Conservation (phyloP, 2,888 invertebrate genomes). For the Encarsia formosa region DNA sequence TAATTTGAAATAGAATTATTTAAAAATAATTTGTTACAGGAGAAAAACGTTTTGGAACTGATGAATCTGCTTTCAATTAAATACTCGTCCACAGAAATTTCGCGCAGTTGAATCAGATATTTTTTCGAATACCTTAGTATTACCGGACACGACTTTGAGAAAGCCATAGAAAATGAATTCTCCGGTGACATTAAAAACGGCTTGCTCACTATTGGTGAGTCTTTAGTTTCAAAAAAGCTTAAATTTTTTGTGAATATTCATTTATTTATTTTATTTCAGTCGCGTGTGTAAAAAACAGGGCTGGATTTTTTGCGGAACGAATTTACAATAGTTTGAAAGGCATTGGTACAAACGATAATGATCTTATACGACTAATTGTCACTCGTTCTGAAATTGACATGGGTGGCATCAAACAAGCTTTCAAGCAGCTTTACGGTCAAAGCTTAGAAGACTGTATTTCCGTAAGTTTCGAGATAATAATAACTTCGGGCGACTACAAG, state of each 20-base stretch:
- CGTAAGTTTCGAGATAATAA: slow-evolving; percentile 73
- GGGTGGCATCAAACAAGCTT: slow-evolving; percentile 78
- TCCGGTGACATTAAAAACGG: slow-evolving; percentile 79
- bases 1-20: too few relatives aligned
- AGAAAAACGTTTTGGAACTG: slow-evolving; percentile 68
- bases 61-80: slow-evolving; percentile 81
- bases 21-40: slow-evolving; percentile 46
- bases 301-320: slow-evolving; percentile 80
- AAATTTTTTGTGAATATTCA: background rate
- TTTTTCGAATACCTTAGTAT: slow-evolving; percentile 71
- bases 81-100: slow-evolving; percentile 76
- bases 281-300: slow-evolving; percentile 73
- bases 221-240: background rate
- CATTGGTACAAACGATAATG: slow-evolving; percentile 81
- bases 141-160: slow-evolving; percentile 75
- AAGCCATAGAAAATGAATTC: slow-evolving; percentile 78
- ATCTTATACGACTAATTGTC: slow-evolving; percentile 79
- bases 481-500: slow-evolving; percentile 83
- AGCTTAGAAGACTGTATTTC: slow-evolving; percentile 74
- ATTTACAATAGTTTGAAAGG: slow-evolving; percentile 87
- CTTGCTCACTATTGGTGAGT: slow-evolving; percentile 67
- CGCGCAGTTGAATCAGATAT: slow-evolving; percentile 58
- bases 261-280: slow-evolving; percentile 52
- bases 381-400: slow-evolving; percentile 82
- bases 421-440: slow-evolving; percentile 70